Percentiles rank a stretch among this genome's conserved stretches.
phyloP scores from a whole-genome alignment of 2,888 invertebrate genomes.

The Drosophila mayaguana region DNA sequence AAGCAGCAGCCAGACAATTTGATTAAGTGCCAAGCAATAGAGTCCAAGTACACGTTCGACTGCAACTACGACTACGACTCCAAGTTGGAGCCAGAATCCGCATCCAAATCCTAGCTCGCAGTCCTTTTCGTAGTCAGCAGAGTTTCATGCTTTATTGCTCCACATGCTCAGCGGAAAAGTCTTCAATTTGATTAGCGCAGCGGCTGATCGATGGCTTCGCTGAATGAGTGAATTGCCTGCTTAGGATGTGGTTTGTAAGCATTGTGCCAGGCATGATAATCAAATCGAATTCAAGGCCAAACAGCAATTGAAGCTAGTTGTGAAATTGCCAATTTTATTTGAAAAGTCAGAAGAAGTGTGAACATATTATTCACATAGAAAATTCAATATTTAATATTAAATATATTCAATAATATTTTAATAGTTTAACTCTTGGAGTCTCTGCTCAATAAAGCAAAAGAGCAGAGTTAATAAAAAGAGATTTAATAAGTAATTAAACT shows the following conservation, averaged over 20 bases:
- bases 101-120: neutral
- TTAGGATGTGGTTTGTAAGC: slow-evolving; percentile 13
- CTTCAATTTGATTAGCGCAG: slow-evolving; percentile 44
- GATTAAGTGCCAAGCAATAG: slow-evolving; percentile 60
- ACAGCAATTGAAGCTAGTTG: slow-evolving; percentile 18
- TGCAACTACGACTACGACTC: neutral
- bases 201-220: neutral
- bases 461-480: too few relatives aligned
- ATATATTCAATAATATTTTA: too few relatives aligned
- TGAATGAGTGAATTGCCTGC: neutral
- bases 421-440: too few relatives aligned
- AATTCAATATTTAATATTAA: too few relatives aligned
- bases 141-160: slow-evolving; percentile 23
- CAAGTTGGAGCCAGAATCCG: neutral
- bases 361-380: too few relatives aligned
- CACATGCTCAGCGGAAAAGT: slow-evolving; percentile 16
- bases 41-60: slow-evolving; percentile 6
- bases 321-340: too few relatives aligned
- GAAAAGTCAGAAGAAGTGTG: too few relatives aligned
- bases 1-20: slow-evolving; percentile 53
- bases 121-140: neutral
- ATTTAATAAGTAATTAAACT: too few relatives aligned
- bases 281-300: slow-evolving; percentile 29
- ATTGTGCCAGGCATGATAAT: slow-evolving; percentile 42
- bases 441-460: too few relatives aligned